Percentiles rank a stretch among this genome's conserved stretches.
Evolutionary conservation across 2,113 vertebrate genomes (phyloP).

Genomic region (Pungitius pungitius): DNA sequence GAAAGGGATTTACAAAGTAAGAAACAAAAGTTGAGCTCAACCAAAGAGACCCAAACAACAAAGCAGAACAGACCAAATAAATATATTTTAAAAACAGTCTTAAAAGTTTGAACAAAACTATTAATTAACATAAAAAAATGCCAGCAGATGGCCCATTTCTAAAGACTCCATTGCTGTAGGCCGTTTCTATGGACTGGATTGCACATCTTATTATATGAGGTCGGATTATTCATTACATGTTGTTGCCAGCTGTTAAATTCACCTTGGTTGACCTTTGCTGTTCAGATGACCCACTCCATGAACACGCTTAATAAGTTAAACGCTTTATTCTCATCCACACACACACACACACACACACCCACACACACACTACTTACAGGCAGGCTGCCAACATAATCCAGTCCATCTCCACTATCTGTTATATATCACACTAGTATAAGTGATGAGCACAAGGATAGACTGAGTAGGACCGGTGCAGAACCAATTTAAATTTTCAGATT

Average conservation of each 20-base stretch:
- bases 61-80: background rate
- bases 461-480: slow-evolving; percentile 60
- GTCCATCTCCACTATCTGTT: slow-evolving; percentile 45
- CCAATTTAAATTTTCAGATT: slow-evolving; percentile 75
- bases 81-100: too few species aligned
- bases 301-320: slow-evolving; percentile 56
- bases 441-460: slow-evolving; percentile 54
- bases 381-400: slow-evolving; percentile 50
- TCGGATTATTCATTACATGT: slow-evolving; percentile 59
- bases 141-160: slow-evolving; percentile 60
- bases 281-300: slow-evolving; percentile 47
- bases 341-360: slow-evolving; percentile 8
- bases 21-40: background rate
- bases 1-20: background rate
- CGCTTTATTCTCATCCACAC: slow-evolving; percentile 13
- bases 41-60: background rate
- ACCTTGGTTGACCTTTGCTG: slow-evolving; percentile 64
- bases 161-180: slow-evolving; percentile 37
- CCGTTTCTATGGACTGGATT: slow-evolving; percentile 42
- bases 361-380: background rate
- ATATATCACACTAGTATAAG: slow-evolving; percentile 51
- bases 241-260: slow-evolving; percentile 56
- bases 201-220: slow-evolving; percentile 45
- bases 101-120: slow-evolving; percentile 21
- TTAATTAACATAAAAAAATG: slow-evolving; percentile 41